A percentile compares a stretch with the other conserved stretches of the same genome.
Evolutionary conservation across 1,140 invertebrate genomes (phyloP).

Genomic region (Drosophila nasuta): DNA sequence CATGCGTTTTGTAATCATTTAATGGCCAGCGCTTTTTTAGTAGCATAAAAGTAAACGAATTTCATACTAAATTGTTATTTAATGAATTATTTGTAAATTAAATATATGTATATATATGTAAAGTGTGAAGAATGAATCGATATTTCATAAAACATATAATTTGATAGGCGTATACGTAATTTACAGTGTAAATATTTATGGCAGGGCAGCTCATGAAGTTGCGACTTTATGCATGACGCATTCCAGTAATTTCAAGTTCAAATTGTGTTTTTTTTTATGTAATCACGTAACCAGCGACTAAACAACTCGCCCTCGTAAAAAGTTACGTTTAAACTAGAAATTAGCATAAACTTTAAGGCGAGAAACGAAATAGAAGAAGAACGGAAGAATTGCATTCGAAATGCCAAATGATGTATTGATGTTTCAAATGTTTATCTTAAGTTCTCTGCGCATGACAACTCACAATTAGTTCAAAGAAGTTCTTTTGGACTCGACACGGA

Average conservation of each 20-base stretch:
- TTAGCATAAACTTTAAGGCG: constrained; percentile 25
- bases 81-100: too few species aligned
- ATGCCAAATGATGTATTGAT: constrained; percentile 20
- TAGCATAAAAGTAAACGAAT: neutral
- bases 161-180: neutral
- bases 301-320: constrained; percentile 11
- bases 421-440: constrained; percentile 27
- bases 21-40: constrained; percentile 69
- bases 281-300: constrained; percentile 70
- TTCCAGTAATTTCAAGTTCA: constrained; percentile 70
- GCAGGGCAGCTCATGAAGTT: constrained; percentile 23
- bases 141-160: too few species aligned
- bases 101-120: too few species aligned
- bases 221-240: constrained; percentile 63
- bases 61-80: neutral
- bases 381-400: constrained; percentile 19
- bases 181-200: neutral
- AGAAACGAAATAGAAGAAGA: neutral
- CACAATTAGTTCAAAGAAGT: constrained; percentile 74
- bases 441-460: constrained; percentile 39
- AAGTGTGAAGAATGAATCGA: too few species aligned
- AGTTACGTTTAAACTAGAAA: constrained; percentile 32
- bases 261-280: constrained; percentile 70
- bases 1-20: constrained; percentile 70
- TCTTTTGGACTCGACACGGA: constrained; percentile 52